phyloP scores from a whole-genome alignment of 2,113 vertebrate species.

The Poicephalus gulielmi region DNA sequence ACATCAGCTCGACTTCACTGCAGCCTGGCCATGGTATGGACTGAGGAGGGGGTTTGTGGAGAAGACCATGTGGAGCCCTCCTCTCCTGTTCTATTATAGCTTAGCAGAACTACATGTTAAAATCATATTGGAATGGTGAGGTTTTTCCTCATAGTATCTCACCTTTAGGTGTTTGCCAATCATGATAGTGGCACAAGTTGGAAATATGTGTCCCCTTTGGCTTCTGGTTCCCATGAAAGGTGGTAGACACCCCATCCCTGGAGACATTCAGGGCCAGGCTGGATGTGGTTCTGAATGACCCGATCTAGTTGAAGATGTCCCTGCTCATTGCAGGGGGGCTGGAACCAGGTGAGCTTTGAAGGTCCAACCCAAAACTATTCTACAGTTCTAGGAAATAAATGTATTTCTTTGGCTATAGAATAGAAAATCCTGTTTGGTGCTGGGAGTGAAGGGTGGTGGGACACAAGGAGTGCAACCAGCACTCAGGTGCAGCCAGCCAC shows the following conservation, averaged over 20 bases:
- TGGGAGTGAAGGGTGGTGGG: not conserved
- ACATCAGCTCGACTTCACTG: not conserved
- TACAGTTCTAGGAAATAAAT: not conserved
- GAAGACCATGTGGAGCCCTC: not conserved
- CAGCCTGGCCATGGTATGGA: not conserved
- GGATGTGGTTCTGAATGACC: not conserved
- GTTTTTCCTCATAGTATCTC: not conserved
- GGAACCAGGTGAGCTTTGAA: not conserved
- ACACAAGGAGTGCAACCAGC: not conserved
- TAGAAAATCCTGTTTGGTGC: not conserved
- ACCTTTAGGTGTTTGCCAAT: not conserved
- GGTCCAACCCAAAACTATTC: not conserved
- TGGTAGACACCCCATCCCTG: not conserved
- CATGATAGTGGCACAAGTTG: accelerated
- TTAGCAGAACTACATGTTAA: not conserved
- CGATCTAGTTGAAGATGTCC: not conserved
- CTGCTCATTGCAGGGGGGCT: not conserved
- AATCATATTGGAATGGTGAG: not conserved
- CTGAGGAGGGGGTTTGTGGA: not conserved
- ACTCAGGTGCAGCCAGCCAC: not conserved
- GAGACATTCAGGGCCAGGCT: not conserved
- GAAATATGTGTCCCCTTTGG: not conserved
- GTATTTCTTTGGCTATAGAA: not conserved
- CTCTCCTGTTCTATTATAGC: not conserved
- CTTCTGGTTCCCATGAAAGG: not conserved